Conservation (phyloP, 2,888 invertebrate species). For the Marasmarcha lunaedactyla region DNA sequence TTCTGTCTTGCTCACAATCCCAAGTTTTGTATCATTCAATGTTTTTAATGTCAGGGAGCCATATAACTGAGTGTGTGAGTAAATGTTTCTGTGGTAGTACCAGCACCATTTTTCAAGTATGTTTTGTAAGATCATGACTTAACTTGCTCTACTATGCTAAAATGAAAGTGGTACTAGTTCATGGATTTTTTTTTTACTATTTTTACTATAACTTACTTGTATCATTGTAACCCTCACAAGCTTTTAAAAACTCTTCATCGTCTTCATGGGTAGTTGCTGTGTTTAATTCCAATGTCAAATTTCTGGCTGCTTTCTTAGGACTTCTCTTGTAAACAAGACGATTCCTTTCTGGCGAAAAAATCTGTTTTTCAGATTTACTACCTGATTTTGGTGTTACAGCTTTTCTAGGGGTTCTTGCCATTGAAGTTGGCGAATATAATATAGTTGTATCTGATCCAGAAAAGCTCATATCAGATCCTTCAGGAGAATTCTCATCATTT, state of each 20-base stretch:
- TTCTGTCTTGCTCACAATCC: no score
- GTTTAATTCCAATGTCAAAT: slow-evolving; percentile 22
- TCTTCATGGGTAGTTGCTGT: slow-evolving; percentile 8
- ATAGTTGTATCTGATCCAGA: slow-evolving; percentile 2
- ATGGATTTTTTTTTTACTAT: no score
- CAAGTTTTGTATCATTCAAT: no score
- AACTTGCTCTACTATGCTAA: no score
- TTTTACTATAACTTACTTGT: slow-evolving; percentile 43
- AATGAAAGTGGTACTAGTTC: no score
- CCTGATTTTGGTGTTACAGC: not conserved
- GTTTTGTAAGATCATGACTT: no score
- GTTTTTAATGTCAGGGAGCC: no score
- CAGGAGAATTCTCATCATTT: not conserved
- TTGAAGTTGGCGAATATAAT: not conserved
- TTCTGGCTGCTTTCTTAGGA: slow-evolving; percentile 30
- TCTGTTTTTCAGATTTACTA: not conserved
- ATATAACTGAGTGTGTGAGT: no score
- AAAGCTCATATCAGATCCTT: not conserved
- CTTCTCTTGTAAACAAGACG: slow-evolving; percentile 24
- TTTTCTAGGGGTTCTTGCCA: not conserved
- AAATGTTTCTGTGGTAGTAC: no score
- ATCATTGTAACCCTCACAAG: slow-evolving; percentile 35
- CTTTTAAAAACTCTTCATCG: slow-evolving; percentile 17
- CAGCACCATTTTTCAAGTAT: no score
- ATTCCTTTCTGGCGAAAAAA: not conserved